Evolutionary conservation across 2,797 vertebrate genomes (phyloP).

Genomic region (Hippoglossus hippoglossus): DNA sequence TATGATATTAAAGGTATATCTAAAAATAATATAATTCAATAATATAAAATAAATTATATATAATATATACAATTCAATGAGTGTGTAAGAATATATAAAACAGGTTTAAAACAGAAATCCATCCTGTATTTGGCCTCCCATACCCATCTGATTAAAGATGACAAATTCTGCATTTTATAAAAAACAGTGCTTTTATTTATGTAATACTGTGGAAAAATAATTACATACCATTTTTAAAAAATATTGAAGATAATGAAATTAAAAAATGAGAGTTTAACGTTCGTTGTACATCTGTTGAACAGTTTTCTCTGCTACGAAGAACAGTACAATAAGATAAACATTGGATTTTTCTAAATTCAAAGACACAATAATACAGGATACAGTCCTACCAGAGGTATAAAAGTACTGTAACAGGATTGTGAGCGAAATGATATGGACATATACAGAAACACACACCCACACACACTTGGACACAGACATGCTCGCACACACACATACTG

Average conservation of each 20-base stretch:
- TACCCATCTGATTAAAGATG: too few species aligned
- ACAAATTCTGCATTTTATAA: slow-evolving; percentile 63
- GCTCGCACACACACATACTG: slow-evolving; percentile 37
- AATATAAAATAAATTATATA: background rate
- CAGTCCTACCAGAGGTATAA: slow-evolving; percentile 90
- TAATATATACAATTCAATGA: background rate
- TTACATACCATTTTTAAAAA: slow-evolving; percentile 90
- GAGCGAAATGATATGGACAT: slow-evolving; percentile 84
- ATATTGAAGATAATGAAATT: slow-evolving; percentile 87
- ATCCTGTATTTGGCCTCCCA: too few species aligned
- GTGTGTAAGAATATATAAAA: background rate
- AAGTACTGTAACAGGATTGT: slow-evolving; percentile 87
- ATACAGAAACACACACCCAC: slow-evolving; percentile 66
- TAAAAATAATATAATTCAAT: background rate
- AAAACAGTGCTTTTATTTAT: slow-evolving; percentile 91
- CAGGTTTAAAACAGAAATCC: background rate
- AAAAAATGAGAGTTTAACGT: slow-evolving; percentile 86
- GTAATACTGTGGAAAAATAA: slow-evolving; percentile 92
- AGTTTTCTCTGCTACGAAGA: slow-evolving; percentile 87
- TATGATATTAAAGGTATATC: too few species aligned
- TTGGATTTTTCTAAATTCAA: slow-evolving; percentile 85
- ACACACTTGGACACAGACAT: slow-evolving; percentile 45
- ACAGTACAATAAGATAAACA: slow-evolving; percentile 88
- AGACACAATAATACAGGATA: slow-evolving; percentile 89
- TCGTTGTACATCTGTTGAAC: slow-evolving; percentile 85